Evolutionary conservation across 2,113 vertebrate species (phyloP), one percentile per base, ranked within the genome.

Genomic region (Barbus barbus): DNA sequence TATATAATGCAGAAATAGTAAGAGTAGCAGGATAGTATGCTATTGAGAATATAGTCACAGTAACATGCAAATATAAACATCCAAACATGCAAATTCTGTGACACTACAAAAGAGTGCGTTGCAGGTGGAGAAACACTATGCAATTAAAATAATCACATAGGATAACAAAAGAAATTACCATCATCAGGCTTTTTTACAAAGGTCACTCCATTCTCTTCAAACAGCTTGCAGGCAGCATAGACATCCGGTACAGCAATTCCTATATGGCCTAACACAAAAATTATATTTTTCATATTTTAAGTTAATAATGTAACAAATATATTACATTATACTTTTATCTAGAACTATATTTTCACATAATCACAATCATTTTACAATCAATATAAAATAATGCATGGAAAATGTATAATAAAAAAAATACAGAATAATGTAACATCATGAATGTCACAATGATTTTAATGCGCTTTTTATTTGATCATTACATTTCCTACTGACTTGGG

Each of bases 131-230:
- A 72, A 73, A 36, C 6, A 24, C 3, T 14, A 28, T n/a, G n/a
- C 28, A 28, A 12, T 33, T 63, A 46, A n/a, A 77, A 71, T n/a
- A 33, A 44, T 3, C 1, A 16, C 33, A 71, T 20, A 51, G 5
- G n/a, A 44, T 24, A 24, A 74, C 8, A 75, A 48, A 77, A 9
- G 6, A 22, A 78, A 94, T 93, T 88, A 99, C 98, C 98, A 77
- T 97, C 97, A 83, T 99, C 95, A 3, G 97, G 96, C 89, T 97
- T 99, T 94, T 99, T 99, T 65, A 99, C 97, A 91, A 99, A 99
- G 79, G 95, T 96, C 83, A 99, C 96, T 89, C 96, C 97, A 60
- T 98, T 92, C 11, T 98, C 96, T 91, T 98, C 96, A 91, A 99
- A 99, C 89, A 97, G 89, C 89, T 98, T 96, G 92, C 98, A 99